Percentiles rank a stretch among this genome's conserved stretches.
Conservation (phyloP, 1,140 invertebrate species). For the Tetranychus urticae region DNA sequence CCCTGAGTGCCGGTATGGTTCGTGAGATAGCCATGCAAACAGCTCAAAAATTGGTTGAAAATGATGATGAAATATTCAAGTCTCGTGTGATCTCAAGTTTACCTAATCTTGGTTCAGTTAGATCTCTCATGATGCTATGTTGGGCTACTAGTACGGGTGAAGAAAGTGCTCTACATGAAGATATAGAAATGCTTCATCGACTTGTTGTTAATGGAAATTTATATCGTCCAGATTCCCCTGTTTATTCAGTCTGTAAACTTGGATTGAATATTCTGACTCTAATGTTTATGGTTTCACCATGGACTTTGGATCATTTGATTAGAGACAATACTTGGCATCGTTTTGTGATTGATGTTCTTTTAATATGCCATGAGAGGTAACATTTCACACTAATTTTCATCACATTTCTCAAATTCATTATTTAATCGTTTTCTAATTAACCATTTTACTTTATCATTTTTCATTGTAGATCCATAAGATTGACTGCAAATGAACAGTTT, state of each 20-base stretch:
- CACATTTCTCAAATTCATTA: background rate
- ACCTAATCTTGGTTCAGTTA: background rate
- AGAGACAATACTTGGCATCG: conserved; percentile 54
- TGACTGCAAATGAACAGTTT: conserved; percentile 55
- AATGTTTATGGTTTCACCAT: conserved; percentile 56
- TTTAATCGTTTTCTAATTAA: background rate
- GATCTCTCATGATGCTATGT: background rate
- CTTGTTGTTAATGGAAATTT: conserved; percentile 8
- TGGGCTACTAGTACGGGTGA: conserved; percentile 7
- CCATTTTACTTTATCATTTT: conserved; percentile 1
- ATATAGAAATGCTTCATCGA: conserved; percentile 9
- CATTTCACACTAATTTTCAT: background rate
- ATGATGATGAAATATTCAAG: background rate
- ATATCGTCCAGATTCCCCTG: conserved; percentile 18
- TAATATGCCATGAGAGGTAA: conserved; percentile 35
- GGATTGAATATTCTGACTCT: conserved; percentile 75
- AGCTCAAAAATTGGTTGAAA: background rate
- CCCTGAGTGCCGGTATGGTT: background rate
- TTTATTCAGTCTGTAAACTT: conserved; percentile 52
- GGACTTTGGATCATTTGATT: conserved; percentile 42
- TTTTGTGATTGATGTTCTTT: conserved; percentile 65
- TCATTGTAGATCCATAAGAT: conserved; percentile 30
- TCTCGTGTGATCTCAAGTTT: background rate
- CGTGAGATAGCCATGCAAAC: background rate
- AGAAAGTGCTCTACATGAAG: conserved; percentile 4